Percentiles rank a stretch among this genome's conserved stretches.
Conservation (phyloP, 2,888 invertebrate species). For the Punctoribates punctum region DNA sequence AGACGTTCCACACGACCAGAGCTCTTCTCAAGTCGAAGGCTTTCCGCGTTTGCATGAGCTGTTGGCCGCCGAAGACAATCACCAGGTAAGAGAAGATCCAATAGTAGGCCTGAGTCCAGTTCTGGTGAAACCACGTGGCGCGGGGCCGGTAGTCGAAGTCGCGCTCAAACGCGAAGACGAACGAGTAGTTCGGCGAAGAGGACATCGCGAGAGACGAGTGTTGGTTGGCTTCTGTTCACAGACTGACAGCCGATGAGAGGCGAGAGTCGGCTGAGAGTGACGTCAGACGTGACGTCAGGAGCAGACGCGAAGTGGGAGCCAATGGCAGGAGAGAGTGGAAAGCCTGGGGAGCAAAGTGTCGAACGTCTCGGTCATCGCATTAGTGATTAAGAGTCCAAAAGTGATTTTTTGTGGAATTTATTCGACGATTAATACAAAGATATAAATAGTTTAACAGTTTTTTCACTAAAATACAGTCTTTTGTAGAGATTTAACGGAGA, state of each 20-base stretch:
- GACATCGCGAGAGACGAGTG: not conserved
- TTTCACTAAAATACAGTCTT: too few relatives aligned
- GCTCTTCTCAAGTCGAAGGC: conserved; percentile 83
- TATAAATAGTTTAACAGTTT: too few relatives aligned
- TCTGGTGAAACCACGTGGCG: conserved; percentile 89
- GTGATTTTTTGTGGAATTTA: too few relatives aligned
- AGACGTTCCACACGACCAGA: conserved; percentile 85
- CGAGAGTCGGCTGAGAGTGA: not conserved
- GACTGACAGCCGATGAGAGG: not conserved
- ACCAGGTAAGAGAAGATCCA: conserved; percentile 86
- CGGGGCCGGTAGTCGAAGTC: conserved; percentile 85
- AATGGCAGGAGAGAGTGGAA: too few relatives aligned
- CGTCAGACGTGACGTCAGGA: not conserved
- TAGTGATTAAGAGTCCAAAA: too few relatives aligned
- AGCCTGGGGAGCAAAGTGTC: too few relatives aligned
- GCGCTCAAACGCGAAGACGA: conserved; percentile 91
- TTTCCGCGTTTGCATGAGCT: conserved; percentile 86
- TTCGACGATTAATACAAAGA: too few relatives aligned
- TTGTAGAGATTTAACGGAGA: too few relatives aligned
- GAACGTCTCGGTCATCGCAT: too few relatives aligned
- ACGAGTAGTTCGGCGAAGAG: conserved; percentile 63
- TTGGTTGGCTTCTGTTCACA: not conserved
- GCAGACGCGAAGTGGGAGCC: not conserved
- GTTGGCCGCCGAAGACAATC: conserved; percentile 86
- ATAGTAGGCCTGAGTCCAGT: conserved; percentile 92